Evolutionary conservation across 2,113 vertebrate genomes (phyloP).

Genomic region (Ginglymostoma cirratum): DNA sequence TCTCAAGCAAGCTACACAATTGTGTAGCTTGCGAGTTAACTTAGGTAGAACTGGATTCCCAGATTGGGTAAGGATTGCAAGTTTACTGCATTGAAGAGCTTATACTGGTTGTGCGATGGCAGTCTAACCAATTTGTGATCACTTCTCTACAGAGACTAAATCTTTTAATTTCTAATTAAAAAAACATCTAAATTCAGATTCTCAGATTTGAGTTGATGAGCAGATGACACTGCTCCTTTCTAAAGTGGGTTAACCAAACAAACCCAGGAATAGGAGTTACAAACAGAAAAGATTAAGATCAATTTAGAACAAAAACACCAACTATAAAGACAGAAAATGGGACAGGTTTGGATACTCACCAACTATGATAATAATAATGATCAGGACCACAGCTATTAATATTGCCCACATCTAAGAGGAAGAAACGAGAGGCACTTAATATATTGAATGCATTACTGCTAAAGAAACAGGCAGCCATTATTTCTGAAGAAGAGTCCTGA

Average conservation of each 20-base stretch:
- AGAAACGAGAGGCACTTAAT: not conserved
- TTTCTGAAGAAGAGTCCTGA: not conserved
- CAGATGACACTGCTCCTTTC: not conserved
- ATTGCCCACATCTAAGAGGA: conserved; percentile 89
- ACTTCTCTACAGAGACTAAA: not conserved
- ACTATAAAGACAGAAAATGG: no score
- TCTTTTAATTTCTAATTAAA: not conserved
- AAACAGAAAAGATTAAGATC: not conserved
- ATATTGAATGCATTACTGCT: no score
- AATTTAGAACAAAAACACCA: not conserved
- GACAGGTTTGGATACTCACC: conserved; percentile 63
- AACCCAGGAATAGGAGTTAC: not conserved
- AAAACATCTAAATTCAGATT: not conserved
- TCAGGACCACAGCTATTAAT: conserved; percentile 72
- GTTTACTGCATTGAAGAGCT: not conserved
- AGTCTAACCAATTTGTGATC: not conserved
- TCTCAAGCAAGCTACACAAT: no score
- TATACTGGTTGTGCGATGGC: not conserved
- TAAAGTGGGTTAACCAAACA: conserved; percentile 43
- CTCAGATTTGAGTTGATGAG: not conserved
- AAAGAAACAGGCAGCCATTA: not conserved
- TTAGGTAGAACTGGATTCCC: no score
- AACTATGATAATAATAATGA: conserved; percentile 81
- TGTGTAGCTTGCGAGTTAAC: no score
- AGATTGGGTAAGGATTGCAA: not conserved